phyloP scores from a whole-genome alignment of 2,113 vertebrate species.

The Tragelaphus imberbis region DNA sequence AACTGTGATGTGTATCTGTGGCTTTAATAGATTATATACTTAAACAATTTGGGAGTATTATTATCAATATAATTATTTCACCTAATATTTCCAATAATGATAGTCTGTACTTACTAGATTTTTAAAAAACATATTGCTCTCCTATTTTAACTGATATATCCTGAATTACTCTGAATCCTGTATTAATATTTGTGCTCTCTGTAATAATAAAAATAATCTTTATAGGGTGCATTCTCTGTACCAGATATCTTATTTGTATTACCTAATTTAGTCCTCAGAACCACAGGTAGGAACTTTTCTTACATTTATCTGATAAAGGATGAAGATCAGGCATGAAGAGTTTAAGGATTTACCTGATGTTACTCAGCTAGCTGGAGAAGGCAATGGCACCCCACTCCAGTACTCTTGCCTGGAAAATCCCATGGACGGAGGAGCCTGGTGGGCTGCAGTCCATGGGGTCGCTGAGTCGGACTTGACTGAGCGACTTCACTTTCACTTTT shows the following conservation, averaged over 20 bases:
- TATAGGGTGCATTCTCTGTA: background rate
- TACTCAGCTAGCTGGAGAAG: no score
- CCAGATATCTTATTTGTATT: background rate
- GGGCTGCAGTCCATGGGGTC: no score
- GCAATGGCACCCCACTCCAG: no score
- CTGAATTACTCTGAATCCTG: slow-evolving; percentile 14
- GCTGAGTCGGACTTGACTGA: accelerated
- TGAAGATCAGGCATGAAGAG: background rate
- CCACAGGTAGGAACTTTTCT: background rate
- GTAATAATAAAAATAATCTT: background rate
- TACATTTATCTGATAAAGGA: background rate
- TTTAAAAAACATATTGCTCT: background rate
- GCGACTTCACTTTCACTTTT: no score
- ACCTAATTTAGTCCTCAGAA: background rate
- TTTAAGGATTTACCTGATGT: background rate
- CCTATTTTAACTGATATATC: background rate
- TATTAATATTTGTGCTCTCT: background rate
- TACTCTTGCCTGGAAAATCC: no score
- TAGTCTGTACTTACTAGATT: background rate
- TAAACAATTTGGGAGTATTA: background rate
- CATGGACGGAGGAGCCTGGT: no score
- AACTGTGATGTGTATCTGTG: background rate
- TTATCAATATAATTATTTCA: background rate
- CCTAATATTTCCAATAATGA: background rate
- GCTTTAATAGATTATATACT: background rate